These are phyloP conservation scores for Maconellicoccus hirsutus DNA, from an alignment of 1,140 invertebrate species.

Conservation along the genomic window DNA sequence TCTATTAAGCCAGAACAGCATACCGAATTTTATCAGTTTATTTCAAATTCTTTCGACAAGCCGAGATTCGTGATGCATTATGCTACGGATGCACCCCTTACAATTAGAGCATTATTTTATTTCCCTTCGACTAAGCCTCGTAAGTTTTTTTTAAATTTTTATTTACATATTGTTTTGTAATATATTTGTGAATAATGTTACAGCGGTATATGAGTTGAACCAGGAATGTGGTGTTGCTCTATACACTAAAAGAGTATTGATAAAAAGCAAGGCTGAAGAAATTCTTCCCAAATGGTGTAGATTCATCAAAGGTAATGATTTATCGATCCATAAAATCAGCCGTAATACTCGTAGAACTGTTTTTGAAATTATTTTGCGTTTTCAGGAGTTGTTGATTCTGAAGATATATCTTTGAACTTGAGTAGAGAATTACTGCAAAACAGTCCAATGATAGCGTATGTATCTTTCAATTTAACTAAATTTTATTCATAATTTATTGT, in stretches of 20 bases:
- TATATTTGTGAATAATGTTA: neutral
- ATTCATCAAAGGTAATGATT: slow-evolving; percentile 71
- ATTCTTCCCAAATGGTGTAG: slow-evolving; percentile 88
- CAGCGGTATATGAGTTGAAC: neutral
- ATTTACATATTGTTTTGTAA: neutral
- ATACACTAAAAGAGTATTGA: slow-evolving; percentile 92
- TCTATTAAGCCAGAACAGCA: slow-evolving; percentile 94
- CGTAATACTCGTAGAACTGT: too few species aligned
- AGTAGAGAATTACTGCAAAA: slow-evolving; percentile 98
- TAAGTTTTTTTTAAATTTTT: slow-evolving; percentile 90
- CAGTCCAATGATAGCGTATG: slow-evolving; percentile 77
- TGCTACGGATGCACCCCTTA: slow-evolving; percentile 94
- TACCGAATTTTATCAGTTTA: slow-evolving; percentile 97
- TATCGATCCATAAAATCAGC: neutral
- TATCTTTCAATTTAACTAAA: slow-evolving; percentile 48
- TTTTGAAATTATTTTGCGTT: neutral
- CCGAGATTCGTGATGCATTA: slow-evolving; percentile 98
- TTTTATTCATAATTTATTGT: neutral
- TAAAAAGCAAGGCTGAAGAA: slow-evolving; percentile 80
- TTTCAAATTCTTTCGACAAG: slow-evolving; percentile 99
- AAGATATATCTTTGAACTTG: slow-evolving; percentile 95
- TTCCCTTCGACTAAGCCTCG: slow-evolving; percentile 90
- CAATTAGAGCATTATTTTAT: slow-evolving; percentile 92
- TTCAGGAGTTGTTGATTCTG: slow-evolving; percentile 91
- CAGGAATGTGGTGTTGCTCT: slow-evolving; percentile 35